These are phyloP conservation scores for Agrotis puta DNA, from an alignment of 2,888 invertebrate species.

Conservation along the genomic window DNA sequence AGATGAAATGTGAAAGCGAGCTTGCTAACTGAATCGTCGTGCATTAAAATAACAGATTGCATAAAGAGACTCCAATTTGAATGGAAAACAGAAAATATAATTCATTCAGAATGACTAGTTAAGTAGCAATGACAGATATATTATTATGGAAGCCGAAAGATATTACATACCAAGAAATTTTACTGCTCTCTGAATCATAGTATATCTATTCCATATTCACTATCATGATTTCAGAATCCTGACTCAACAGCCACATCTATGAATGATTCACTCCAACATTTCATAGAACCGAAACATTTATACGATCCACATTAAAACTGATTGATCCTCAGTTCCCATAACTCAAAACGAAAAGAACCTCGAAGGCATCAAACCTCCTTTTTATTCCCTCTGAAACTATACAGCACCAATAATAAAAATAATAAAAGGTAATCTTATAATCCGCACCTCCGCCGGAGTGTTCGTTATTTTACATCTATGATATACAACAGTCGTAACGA, in stretches of 20 bases:
- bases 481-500: slow-evolving; percentile 61
- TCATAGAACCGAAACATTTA: slow-evolving; percentile 45
- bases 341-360: slow-evolving; percentile 51
- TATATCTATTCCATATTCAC: not conserved
- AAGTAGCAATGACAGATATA: too few relatives aligned
- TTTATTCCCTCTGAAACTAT: slow-evolving; percentile 62
- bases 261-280: slow-evolving; percentile 46
- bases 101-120: not conserved
- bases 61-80: too few relatives aligned
- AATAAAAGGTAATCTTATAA: slow-evolving; percentile 65
- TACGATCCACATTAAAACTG: slow-evolving; percentile 51
- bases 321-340: slow-evolving; percentile 57
- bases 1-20: slow-evolving; percentile 5
- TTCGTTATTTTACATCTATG: slow-evolving; percentile 64
- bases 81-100: not conserved
- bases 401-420: slow-evolving; percentile 55
- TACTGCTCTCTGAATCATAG: slow-evolving; percentile 22
- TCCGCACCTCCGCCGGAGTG: slow-evolving; percentile 54
- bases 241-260: slow-evolving; percentile 41
- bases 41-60: too few relatives aligned
- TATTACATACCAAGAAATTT: not conserved
- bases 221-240: slow-evolving; percentile 31
- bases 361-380: slow-evolving; percentile 38
- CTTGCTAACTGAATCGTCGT: not conserved
- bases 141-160: not conserved